These are phyloP conservation scores for Acanthopleura granulata DNA, from an alignment of 2,888 invertebrate genomes.

Conservation along the genomic window DNA sequence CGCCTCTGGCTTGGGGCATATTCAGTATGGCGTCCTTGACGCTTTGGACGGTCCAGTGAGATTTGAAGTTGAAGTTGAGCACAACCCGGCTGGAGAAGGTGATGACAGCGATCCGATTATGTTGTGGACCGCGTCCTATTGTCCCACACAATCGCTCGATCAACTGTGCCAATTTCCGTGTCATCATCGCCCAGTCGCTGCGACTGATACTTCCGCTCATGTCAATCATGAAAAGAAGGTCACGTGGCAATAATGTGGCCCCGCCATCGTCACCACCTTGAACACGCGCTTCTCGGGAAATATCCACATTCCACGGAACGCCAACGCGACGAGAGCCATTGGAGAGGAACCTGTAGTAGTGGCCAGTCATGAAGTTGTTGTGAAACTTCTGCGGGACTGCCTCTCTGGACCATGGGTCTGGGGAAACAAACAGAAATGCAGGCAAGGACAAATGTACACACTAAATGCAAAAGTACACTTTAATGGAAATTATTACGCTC, in stretches of 20 bases:
- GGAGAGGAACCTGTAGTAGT: neutral
- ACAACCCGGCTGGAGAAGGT: neutral
- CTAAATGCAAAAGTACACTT: too few species aligned
- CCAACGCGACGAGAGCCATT: neutral
- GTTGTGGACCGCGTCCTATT: neutral
- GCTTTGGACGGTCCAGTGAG: neutral
- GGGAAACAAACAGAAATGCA: too few species aligned
- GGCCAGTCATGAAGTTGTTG: conserved; percentile 2
- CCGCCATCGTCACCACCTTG: neutral
- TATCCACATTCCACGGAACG: neutral
- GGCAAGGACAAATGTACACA: too few species aligned
- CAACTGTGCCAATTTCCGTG: neutral
- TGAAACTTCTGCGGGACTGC: neutral
- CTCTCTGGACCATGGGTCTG: conserved; percentile 5
- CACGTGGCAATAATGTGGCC: conserved; percentile 1
- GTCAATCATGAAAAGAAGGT: conserved; percentile 11
- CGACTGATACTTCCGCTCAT: conserved; percentile 9
- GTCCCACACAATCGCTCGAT: neutral
- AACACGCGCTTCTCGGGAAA: neutral
- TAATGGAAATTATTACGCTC: too few species aligned
- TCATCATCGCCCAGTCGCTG: neutral
- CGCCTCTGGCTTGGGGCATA: neutral
- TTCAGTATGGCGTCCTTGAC: neutral
- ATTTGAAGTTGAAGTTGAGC: conserved; percentile 5
- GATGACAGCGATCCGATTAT: neutral